Percentiles rank a stretch among this genome's conserved stretches.
phyloP scores from a whole-genome alignment of 2,113 vertebrate genomes.

The Protobothrops flavoviridis region DNA sequence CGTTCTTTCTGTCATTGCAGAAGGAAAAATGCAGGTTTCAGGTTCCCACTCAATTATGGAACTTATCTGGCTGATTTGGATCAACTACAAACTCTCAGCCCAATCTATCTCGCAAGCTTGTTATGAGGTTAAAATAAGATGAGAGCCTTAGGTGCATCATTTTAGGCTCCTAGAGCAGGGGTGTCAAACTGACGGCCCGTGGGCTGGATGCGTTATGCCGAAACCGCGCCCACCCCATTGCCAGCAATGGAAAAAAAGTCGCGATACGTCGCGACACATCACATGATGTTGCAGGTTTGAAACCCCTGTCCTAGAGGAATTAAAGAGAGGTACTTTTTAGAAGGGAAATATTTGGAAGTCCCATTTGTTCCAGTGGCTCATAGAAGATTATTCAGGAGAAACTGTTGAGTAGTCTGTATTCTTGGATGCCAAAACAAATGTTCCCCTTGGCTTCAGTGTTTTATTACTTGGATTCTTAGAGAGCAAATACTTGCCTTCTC shows the following conservation, averaged over 20 bases:
- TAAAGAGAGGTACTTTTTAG: not conserved
- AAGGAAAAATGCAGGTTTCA: not conserved
- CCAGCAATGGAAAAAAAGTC: no score
- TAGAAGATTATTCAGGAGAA: slow-evolving; percentile 11
- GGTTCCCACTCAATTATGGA: not conserved
- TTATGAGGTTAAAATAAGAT: not conserved
- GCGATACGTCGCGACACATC: no score
- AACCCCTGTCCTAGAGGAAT: not conserved
- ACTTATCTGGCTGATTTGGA: not conserved
- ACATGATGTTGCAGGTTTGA: no score
- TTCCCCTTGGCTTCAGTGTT: slow-evolving; percentile 21
- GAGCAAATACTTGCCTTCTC: slow-evolving; percentile 35
- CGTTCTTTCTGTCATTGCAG: not conserved
- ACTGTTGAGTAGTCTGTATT: slow-evolving; percentile 6
- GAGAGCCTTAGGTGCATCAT: not conserved
- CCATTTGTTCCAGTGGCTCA: not conserved
- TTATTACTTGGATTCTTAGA: slow-evolving; percentile 32
- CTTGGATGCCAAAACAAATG: slow-evolving; percentile 29
- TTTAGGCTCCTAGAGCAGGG: not conserved
- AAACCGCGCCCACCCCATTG: no score
- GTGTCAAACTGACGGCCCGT: no score
- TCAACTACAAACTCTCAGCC: not conserved
- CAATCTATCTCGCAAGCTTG: not conserved
- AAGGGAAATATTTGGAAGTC: not conserved
- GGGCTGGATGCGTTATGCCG: no score